phyloP scores from a whole-genome alignment of 2,113 vertebrate genomes.

The Donacobius atricapilla region DNA sequence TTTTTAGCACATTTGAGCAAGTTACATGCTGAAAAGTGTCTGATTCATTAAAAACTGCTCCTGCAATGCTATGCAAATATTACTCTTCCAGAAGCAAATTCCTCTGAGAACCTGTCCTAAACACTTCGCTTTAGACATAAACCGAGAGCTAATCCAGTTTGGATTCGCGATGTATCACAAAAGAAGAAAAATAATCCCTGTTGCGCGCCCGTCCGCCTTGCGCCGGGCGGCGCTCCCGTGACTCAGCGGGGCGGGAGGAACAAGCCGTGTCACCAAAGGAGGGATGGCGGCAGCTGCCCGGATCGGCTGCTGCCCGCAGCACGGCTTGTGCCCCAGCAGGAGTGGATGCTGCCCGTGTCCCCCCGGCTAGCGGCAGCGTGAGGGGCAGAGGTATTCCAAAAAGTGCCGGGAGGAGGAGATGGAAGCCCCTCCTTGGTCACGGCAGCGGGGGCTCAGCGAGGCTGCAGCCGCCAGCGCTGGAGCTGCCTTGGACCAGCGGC shows the following conservation, averaged over 20 bases:
- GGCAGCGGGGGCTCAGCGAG: background rate
- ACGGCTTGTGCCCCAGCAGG: background rate
- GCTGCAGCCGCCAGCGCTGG: background rate
- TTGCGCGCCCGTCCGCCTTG: background rate
- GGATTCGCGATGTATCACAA: background rate
- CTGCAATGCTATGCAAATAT: background rate
- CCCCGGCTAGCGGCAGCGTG: background rate
- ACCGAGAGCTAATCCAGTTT: background rate
- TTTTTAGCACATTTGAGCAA: background rate
- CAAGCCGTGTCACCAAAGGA: accelerated
- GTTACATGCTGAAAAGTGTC: background rate
- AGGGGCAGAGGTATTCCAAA: accelerated
- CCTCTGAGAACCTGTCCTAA: background rate
- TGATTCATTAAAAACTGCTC: background rate
- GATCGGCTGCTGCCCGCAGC: accelerated
- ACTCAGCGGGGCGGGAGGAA: background rate
- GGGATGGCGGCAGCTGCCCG: background rate
- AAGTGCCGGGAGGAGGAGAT: background rate
- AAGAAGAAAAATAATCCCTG: background rate
- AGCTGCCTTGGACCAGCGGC: background rate
- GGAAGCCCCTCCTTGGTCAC: too few relatives aligned
- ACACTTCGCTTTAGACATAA: background rate
- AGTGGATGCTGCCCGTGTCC: background rate
- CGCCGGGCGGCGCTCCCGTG: background rate
- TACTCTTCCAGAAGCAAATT: background rate